These are phyloP conservation scores for Rhea americana DNA, from an alignment of 2,113 vertebrate species.

Conservation along the genomic window DNA sequence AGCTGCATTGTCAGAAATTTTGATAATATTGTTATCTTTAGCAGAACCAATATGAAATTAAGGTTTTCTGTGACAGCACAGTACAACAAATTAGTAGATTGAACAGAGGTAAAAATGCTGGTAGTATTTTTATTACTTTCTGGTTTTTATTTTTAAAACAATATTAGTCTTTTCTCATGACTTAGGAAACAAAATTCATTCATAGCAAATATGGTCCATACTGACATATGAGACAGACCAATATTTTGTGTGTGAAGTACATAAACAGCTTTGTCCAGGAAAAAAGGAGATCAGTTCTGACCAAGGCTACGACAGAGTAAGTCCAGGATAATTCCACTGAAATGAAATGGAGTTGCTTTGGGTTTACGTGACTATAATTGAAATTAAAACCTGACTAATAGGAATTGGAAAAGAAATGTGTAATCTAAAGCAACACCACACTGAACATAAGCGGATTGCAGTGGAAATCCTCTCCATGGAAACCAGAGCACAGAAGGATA, in stretches of 20 bases:
- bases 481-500: background rate
- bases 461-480: slow-evolving; percentile 21
- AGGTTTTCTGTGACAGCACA: background rate
- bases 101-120: background rate
- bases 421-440: background rate
- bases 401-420: background rate
- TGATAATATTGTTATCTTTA: background rate
- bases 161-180: background rate
- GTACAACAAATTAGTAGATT: background rate
- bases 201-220: background rate
- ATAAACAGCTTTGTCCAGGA: background rate
- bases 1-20: background rate
- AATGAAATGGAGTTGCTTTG: slow-evolving; percentile 7
- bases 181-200: background rate
- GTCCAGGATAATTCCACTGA: background rate
- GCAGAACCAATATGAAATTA: background rate
- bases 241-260: background rate
- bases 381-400: slow-evolving; percentile 6
- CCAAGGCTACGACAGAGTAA: background rate
- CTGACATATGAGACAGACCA: background rate
- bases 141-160: background rate
- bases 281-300: background rate
- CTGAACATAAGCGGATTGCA: background rate
- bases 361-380: background rate
- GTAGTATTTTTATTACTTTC: background rate